Percentiles rank a stretch among this genome's conserved stretches.
These are phyloP conservation scores for Chloebia gouldiae DNA, from an alignment of 2,113 vertebrate genomes.

Conservation along the genomic window DNA sequence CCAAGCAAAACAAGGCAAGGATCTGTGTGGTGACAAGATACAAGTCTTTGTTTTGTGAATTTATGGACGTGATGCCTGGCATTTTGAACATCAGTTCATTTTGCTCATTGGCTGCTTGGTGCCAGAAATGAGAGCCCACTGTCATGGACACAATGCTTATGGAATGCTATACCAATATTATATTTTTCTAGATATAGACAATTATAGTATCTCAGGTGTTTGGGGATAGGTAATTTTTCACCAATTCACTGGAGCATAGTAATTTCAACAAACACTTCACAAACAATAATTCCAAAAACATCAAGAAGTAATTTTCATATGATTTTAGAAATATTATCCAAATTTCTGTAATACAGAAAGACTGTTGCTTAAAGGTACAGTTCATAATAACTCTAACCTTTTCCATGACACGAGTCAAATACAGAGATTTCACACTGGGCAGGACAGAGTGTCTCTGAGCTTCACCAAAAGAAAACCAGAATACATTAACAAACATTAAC, in stretches of 20 bases:
- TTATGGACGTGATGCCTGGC: not conserved
- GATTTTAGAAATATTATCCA: not conserved
- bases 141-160: not conserved
- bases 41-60: fast-evolving
- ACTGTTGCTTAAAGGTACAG: not conserved
- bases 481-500: not conserved
- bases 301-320: not conserved
- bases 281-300: not conserved
- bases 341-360: not conserved
- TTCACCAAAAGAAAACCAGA: not conserved
- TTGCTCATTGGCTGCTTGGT: not conserved
- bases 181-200: not conserved
- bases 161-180: not conserved
- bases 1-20: not conserved
- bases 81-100: not conserved
- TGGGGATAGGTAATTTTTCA: not conserved
- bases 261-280: not conserved
- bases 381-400: not conserved
- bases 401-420: not conserved
- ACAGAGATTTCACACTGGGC: not conserved
- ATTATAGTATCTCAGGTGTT: not conserved
- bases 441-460: not conserved
- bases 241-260: not conserved
- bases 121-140: not conserved
- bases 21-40: not conserved